Percentiles rank a stretch among this genome's conserved stretches.
Conservation (phyloP, 2,888 invertebrate genomes). For the Drosophila formosana region DNA sequence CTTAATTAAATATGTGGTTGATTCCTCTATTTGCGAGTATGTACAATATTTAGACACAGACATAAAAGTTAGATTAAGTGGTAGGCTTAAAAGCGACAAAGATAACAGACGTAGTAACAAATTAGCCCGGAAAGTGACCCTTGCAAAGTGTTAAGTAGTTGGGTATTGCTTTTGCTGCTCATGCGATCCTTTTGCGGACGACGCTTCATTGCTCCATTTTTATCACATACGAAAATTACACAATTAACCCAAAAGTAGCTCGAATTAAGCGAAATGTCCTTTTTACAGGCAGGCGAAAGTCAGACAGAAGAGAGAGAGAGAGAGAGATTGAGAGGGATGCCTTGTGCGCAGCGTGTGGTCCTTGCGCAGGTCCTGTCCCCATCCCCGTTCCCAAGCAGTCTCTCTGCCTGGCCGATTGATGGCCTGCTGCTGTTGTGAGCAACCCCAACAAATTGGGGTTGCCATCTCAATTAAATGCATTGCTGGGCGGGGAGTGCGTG, state of each 20-base stretch:
- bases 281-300: constrained; percentile 43
- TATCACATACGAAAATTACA: constrained; percentile 65
- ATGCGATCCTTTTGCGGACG: constrained; percentile 20
- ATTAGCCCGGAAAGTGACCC: constrained; percentile 46
- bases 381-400: not conserved
- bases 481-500: constrained; percentile 79
- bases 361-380: constrained; percentile 56
- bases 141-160: not conserved
- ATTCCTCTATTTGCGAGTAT: constrained; percentile 39
- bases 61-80: constrained; percentile 32
- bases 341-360: constrained; percentile 66
- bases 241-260: constrained; percentile 72
- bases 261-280: constrained; percentile 69
- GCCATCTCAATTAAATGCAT: constrained; percentile 82
- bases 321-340: constrained; percentile 15
- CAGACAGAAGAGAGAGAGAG: constrained; percentile 7
- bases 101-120: constrained; percentile 71
- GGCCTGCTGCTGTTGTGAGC: constrained; percentile 27
- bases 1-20: constrained; percentile 28
- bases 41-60: constrained; percentile 29
- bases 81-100: constrained; percentile 54
- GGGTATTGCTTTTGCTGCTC: constrained; percentile 59
- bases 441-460: constrained; percentile 73
- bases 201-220: constrained; percentile 59
- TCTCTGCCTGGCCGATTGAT: constrained; percentile 4